Conservation (phyloP, 2,113 vertebrate genomes). For the Alexandromys fortis region DNA sequence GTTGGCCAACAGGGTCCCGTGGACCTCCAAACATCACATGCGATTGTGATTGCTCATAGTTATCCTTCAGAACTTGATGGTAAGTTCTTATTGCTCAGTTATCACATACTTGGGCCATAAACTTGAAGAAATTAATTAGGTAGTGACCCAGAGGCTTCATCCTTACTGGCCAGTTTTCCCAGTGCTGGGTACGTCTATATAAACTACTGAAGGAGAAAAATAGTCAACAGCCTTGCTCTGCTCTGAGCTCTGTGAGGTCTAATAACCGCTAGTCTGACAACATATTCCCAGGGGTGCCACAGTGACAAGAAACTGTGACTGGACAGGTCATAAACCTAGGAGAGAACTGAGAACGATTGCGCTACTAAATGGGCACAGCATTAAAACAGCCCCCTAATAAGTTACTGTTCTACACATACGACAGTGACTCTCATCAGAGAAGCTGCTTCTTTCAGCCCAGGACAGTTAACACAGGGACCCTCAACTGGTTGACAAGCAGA, state of each 20-base stretch:
- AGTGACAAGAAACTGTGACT: background rate
- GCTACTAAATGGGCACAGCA: background rate
- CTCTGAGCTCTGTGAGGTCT: background rate
- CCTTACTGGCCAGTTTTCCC: background rate
- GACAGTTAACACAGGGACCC: background rate
- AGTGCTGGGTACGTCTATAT: background rate
- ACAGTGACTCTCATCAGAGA: background rate
- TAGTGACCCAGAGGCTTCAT: background rate
- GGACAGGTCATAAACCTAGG: background rate
- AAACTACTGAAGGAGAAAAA: background rate
- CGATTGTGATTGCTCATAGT: background rate
- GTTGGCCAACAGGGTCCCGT: background rate
- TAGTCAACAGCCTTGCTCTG: background rate
- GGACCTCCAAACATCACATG: background rate
- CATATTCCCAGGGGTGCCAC: background rate
- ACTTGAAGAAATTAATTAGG: background rate
- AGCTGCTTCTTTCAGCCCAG: background rate
- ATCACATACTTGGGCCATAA: background rate
- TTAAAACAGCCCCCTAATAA: background rate
- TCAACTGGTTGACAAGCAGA: background rate
- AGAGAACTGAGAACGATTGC: background rate
- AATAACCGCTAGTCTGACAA: background rate
- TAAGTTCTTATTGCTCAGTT: background rate
- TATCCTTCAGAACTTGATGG: background rate
- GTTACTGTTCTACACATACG: background rate